These are phyloP conservation scores for Argya squamiceps DNA, from an alignment of 2,797 vertebrate species.

Conservation along the genomic window DNA sequence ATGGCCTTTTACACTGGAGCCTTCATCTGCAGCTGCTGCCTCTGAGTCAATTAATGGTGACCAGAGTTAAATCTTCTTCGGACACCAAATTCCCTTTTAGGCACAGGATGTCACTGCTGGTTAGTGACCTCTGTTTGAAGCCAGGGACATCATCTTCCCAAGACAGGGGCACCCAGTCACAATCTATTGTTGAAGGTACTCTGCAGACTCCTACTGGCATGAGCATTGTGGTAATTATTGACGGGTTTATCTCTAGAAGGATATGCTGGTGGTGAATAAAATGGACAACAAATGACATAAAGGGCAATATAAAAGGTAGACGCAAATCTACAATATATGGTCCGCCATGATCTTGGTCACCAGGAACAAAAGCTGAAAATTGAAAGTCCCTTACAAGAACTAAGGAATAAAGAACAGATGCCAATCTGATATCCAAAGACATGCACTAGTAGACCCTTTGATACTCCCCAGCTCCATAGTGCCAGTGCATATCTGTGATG, in stretches of 20 bases:
- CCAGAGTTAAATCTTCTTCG: neutral
- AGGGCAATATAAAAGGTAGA: neutral
- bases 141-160: neutral
- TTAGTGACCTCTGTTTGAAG: neutral
- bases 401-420: neutral
- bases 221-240: neutral
- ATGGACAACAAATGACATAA: neutral
- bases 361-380: neutral
- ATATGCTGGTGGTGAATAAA: accelerated
- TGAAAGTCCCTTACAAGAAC: neutral
- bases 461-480: neutral
- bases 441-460: neutral
- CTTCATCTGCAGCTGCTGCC: neutral
- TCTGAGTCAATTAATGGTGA: neutral
- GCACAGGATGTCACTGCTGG: neutral
- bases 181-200: neutral
- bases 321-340: neutral
- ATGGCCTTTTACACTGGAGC: neutral
- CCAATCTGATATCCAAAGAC: neutral
- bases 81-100: neutral
- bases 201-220: neutral
- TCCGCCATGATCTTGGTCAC: neutral
- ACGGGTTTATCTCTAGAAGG: neutral
- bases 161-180: neutral
- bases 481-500: neutral